A percentile compares a stretch with the other conserved stretches of the same genome.
Evolutionary conservation across 2,888 invertebrate species (phyloP).

Genomic region (Dichetophora obliterata): DNA sequence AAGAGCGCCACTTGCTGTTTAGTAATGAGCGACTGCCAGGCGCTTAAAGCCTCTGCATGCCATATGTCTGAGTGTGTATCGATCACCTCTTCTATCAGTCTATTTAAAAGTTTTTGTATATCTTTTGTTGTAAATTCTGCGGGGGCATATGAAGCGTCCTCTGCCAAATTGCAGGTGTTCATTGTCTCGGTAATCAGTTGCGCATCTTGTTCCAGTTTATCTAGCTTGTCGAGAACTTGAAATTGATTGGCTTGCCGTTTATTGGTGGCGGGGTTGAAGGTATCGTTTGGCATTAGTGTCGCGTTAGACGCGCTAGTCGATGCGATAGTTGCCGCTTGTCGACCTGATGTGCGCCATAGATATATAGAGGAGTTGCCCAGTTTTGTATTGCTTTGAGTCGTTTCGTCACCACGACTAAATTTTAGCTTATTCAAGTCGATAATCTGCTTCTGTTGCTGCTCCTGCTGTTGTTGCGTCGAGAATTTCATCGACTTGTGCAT

Average conservation of each 20-base stretch:
- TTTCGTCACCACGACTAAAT: conserved; percentile 55
- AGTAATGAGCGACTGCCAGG: conserved; percentile 55
- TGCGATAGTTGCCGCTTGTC: conserved; percentile 38
- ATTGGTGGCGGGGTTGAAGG: not conserved
- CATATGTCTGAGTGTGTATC: conserved; percentile 52
- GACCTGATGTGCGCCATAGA: conserved; percentile 58
- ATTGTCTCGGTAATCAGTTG: conserved; percentile 38
- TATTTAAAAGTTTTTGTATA: conserved; percentile 56
- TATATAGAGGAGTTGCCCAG: conserved; percentile 57
- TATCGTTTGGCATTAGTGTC: not conserved
- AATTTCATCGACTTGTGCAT: conserved; percentile 56
- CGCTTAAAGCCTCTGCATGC: conserved; percentile 52
- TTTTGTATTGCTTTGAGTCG: conserved; percentile 53
- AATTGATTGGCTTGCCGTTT: conserved; percentile 43
- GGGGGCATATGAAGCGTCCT: not conserved
- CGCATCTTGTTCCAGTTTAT: conserved; percentile 41
- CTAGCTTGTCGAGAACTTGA: conserved; percentile 45
- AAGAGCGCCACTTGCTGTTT: conserved; percentile 57
- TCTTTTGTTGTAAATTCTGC: conserved; percentile 47
- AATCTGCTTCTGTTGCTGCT: conserved; percentile 56
- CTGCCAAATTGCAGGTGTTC: not conserved
- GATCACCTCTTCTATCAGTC: conserved; percentile 58
- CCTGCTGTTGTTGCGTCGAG: conserved; percentile 45
- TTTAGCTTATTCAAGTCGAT: conserved; percentile 63
- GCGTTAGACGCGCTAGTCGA: conserved; percentile 37